phyloP scores from a whole-genome alignment of 2,797 vertebrate genomes.

The Etheostoma nigrum region DNA sequence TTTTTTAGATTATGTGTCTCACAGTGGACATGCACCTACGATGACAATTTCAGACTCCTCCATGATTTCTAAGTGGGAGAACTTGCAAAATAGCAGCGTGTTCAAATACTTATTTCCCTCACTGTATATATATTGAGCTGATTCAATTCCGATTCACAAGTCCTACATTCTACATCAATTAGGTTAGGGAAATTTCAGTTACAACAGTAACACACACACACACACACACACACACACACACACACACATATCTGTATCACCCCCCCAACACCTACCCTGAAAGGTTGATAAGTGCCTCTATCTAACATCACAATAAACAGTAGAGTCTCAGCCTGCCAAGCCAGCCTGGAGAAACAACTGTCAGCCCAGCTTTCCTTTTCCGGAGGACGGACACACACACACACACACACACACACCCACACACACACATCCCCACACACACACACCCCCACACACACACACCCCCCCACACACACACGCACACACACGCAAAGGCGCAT shows the following conservation, averaged over 20 bases:
- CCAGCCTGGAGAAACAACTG: conserved; percentile 64
- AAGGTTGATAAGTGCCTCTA: conserved; percentile 66
- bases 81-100: too few relatives aligned
- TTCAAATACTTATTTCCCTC: too few relatives aligned
- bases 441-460: not conserved
- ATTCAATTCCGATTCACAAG: too few relatives aligned
- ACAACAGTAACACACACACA: too few relatives aligned
- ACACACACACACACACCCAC: conserved; percentile 24
- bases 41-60: too few relatives aligned
- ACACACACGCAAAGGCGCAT: not conserved
- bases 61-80: too few relatives aligned
- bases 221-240: conserved; percentile 9
- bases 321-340: conserved; percentile 89
- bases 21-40: too few relatives aligned
- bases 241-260: conserved; percentile 7
- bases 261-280: conserved; percentile 19
- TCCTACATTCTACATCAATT: too few relatives aligned
- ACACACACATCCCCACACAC: conserved; percentile 19
- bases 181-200: too few relatives aligned
- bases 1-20: too few relatives aligned
- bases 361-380: conserved; percentile 66
- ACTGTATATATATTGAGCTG: too few relatives aligned
- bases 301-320: conserved; percentile 87
- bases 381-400: conserved; percentile 51
- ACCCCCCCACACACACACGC: not conserved